phyloP scores from a whole-genome alignment of 1,140 invertebrate genomes.

The Hormaphis cornu region DNA sequence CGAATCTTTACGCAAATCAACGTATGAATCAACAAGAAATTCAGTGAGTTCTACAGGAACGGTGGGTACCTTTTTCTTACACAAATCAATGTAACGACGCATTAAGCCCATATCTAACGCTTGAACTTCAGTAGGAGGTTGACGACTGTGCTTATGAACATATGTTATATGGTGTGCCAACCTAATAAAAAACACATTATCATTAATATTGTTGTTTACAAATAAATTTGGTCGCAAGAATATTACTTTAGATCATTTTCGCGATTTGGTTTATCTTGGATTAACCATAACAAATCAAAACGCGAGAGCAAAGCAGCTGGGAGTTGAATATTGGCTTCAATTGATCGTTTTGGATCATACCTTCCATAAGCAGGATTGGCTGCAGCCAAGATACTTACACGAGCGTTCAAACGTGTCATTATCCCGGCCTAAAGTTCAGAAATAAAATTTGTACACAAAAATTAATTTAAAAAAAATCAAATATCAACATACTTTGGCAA shows the following conservation, averaged over 20 bases:
- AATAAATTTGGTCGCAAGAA: no score
- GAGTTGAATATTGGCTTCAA: constrained; percentile 96
- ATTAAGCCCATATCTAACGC: constrained; percentile 89
- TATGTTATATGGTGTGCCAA: constrained; percentile 96
- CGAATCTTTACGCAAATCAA: constrained; percentile 61
- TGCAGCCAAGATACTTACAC: constrained; percentile 89
- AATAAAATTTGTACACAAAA: neutral
- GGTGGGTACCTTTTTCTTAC: constrained; percentile 76
- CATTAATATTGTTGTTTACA: neutral
- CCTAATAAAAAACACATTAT: constrained; percentile 43
- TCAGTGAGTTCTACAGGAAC: constrained; percentile 82
- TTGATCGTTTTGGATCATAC: constrained; percentile 88
- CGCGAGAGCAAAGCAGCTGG: constrained; percentile 95
- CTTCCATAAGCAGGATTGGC: constrained; percentile 97
- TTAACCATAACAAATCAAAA: constrained; percentile 96
- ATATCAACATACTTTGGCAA: constrained; percentile 70
- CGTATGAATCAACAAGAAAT: constrained; percentile 69
- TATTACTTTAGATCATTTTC: constrained; percentile 76
- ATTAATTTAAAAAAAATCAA: constrained; percentile 17
- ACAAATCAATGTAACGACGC: constrained; percentile 84
- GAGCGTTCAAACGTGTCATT: constrained; percentile 79
- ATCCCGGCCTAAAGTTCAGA: constrained; percentile 71
- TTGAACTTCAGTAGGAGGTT: constrained; percentile 67
- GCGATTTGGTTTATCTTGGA: constrained; percentile 86
- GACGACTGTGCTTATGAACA: constrained; percentile 84